Conservation (phyloP, 2,113 vertebrate species). For the Charina bottae region DNA sequence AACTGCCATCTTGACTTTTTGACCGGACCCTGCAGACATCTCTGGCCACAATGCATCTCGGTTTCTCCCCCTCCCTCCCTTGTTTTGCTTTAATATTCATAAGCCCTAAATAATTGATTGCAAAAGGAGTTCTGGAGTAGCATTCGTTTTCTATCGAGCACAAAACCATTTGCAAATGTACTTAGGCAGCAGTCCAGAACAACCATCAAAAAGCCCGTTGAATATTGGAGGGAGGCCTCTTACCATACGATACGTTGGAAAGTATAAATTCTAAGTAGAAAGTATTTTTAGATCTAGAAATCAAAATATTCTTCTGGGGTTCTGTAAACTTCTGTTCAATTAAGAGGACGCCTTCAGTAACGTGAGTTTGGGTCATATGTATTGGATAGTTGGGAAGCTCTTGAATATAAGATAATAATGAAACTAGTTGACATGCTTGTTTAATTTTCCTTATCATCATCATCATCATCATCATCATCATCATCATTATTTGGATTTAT, state of each 20-base stretch:
- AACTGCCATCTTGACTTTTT: neutral
- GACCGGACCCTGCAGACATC: neutral
- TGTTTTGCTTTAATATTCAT: slow-evolving; percentile 74
- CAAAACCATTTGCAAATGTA: slow-evolving; percentile 75
- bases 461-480: no score
- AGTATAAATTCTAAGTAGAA: slow-evolving; percentile 42
- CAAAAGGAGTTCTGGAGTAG: slow-evolving; percentile 73
- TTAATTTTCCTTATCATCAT: neutral
- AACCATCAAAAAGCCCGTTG: slow-evolving; percentile 67
- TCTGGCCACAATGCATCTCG: slow-evolving; percentile 54
- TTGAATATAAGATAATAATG: neutral
- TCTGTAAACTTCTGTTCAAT: slow-evolving; percentile 43
- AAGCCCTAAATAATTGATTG: slow-evolving; percentile 79
- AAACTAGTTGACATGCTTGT: neutral
- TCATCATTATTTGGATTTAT: no score
- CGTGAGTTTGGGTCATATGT: neutral
- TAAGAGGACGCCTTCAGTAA: slow-evolving; percentile 29
- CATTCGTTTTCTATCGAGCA: slow-evolving; percentile 70
- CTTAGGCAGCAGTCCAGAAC: slow-evolving; percentile 69
- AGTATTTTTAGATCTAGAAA: slow-evolving; percentile 45
- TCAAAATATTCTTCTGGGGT: slow-evolving; percentile 40
- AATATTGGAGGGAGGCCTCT: slow-evolving; percentile 60
- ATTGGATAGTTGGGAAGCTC: neutral
- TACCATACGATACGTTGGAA: slow-evolving; percentile 56
- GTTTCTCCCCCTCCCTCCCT: slow-evolving; percentile 56